A percentile compares a stretch with the other conserved stretches of the same genome.
Conservation (phyloP, 2,797 vertebrate genomes). For the Phoebastria nigripes region DNA sequence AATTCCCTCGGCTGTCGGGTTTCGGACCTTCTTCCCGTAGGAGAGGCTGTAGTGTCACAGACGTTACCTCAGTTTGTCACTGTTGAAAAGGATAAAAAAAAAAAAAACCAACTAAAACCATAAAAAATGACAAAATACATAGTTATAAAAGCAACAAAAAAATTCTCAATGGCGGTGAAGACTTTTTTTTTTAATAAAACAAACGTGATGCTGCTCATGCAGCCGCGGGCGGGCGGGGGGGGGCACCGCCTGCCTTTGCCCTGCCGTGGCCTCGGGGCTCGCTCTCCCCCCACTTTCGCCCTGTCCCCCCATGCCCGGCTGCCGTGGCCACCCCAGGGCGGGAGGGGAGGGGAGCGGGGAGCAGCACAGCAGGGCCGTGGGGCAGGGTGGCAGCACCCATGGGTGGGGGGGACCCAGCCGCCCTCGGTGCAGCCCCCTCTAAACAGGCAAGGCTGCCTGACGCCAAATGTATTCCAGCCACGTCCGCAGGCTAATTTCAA, state of each 20-base stretch:
- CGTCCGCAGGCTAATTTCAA: slow-evolving; percentile 70
- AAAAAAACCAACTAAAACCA: background rate
- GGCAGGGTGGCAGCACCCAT: background rate
- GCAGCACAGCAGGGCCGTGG: background rate
- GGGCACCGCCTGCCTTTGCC: background rate
- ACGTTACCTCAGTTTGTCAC: slow-evolving; percentile 81
- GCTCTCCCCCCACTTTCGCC: background rate
- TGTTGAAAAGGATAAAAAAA: slow-evolving; percentile 66
- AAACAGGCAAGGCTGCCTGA: background rate
- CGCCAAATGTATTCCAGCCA: slow-evolving; percentile 48
- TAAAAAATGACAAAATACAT: slow-evolving; percentile 26
- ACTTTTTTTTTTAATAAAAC: background rate
- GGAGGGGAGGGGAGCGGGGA: background rate
- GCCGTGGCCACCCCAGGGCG: rapidly evolving
- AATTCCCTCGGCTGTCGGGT: slow-evolving; percentile 1
- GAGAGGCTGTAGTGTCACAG: slow-evolving; percentile 73
- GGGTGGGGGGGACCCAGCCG: background rate
- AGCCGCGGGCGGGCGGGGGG: rapidly evolving
- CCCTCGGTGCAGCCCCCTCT: background rate
- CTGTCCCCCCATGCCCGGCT: no score
- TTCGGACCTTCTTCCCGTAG: slow-evolving; percentile 61
- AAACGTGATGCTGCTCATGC: background rate
- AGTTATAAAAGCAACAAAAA: slow-evolving; percentile 35
- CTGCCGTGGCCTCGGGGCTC: background rate
- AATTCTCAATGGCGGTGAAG: background rate